Conservation (phyloP, 2,797 vertebrate genomes). For the Dendrocincla tyrannina region DNA sequence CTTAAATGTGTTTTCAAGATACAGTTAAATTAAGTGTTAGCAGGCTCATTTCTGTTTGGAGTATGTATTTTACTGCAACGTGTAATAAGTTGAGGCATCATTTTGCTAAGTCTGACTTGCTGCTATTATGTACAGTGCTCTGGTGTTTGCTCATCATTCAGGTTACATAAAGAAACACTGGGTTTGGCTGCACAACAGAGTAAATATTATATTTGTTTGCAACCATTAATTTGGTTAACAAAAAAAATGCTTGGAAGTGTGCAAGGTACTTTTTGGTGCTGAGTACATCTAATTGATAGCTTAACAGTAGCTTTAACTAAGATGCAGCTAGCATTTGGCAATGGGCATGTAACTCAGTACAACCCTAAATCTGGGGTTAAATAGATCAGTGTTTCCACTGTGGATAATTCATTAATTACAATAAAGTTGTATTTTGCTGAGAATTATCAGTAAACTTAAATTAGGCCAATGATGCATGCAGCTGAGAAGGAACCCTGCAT, state of each 20-base stretch:
- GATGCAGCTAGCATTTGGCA: neutral
- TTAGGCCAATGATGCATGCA: neutral
- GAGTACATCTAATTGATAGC: neutral
- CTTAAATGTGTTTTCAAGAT: neutral
- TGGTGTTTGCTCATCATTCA: neutral
- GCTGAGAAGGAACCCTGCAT: neutral
- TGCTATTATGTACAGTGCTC: neutral
- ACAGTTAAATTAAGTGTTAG: neutral
- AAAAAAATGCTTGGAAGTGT: neutral
- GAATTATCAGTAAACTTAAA: neutral
- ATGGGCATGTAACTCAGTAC: accelerated
- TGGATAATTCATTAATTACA: neutral
- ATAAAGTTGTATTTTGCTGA: neutral
- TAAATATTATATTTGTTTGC: conserved; percentile 16
- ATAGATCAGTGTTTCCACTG: neutral
- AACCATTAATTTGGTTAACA: neutral
- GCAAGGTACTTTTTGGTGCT: neutral
- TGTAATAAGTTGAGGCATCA: neutral
- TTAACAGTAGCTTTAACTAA: neutral
- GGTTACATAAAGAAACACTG: neutral
- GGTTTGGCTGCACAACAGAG: neutral
- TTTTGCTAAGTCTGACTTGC: neutral
- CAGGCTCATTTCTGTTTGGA: neutral
- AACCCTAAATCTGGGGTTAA: neutral
- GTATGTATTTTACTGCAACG: neutral